phyloP scores from a whole-genome alignment of 2,888 invertebrate genomes.

The Drosophila borborema region DNA sequence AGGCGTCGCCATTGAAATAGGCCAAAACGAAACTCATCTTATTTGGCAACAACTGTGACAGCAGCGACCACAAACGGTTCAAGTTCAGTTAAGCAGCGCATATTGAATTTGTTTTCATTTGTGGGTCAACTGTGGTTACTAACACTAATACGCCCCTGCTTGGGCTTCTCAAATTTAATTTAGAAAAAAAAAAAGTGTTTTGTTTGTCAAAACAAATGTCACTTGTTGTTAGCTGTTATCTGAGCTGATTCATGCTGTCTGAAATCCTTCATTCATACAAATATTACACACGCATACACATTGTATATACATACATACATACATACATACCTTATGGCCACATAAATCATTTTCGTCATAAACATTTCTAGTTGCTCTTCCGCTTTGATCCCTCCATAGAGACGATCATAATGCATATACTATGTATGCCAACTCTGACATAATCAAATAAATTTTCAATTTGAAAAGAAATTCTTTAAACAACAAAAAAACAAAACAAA shows the following conservation, averaged over 20 bases:
- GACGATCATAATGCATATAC: conserved; percentile 12
- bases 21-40: conserved; percentile 35
- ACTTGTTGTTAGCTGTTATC: conserved; percentile 13
- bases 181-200: not conserved
- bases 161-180: conserved; percentile 14
- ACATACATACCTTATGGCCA: not conserved
- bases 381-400: conserved; percentile 8
- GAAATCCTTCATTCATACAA: conserved; percentile 7
- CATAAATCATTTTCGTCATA: conserved; percentile 13
- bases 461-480: not conserved
- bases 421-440: not conserved
- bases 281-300: not conserved
- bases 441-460: conserved; percentile 7
- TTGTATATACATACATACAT: too few species aligned
- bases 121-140: conserved; percentile 38
- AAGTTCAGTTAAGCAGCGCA: conserved; percentile 29
- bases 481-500: not conserved
- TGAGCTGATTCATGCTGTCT: conserved; percentile 10
- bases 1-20: conserved; percentile 37
- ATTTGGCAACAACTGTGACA: conserved; percentile 17
- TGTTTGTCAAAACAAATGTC: conserved; percentile 22
- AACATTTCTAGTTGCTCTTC: conserved; percentile 12
- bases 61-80: conserved; percentile 17
- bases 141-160: conserved; percentile 4
- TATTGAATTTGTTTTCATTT: conserved; percentile 37